A percentile compares a stretch with the other conserved stretches of the same genome.
Conservation (phyloP, 2,888 invertebrate species). For the Nephrocerus scutellatus region DNA sequence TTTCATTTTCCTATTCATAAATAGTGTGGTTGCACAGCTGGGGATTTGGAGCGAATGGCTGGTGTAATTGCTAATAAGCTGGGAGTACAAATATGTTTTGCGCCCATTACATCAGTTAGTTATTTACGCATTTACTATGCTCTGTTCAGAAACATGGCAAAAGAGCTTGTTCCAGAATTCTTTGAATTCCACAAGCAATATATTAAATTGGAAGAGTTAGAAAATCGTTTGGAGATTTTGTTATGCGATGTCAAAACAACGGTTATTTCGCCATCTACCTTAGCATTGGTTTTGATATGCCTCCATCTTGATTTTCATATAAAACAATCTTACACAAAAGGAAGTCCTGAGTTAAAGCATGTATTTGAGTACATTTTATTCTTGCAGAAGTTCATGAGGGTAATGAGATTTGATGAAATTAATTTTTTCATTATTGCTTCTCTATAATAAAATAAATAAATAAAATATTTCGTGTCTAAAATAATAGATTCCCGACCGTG, state of each 20-base stretch:
- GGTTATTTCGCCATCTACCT: conserved; percentile 64
- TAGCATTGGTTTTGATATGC: conserved; percentile 71
- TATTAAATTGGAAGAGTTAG: conserved; percentile 55
- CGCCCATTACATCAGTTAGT: conserved; percentile 58
- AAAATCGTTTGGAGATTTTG: conserved; percentile 66
- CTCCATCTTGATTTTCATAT: conserved; percentile 58
- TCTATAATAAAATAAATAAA: background rate
- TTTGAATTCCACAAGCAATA: conserved; percentile 51
- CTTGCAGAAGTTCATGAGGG: conserved; percentile 65
- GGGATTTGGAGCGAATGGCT: conserved; percentile 82
- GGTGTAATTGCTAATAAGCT: conserved; percentile 72
- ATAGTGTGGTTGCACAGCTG: conserved; percentile 72
- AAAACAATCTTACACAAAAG: conserved; percentile 45
- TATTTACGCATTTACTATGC: conserved; percentile 62
- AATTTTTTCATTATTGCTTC: background rate
- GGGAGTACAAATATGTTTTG: conserved; percentile 54
- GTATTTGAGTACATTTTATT: conserved; percentile 66
- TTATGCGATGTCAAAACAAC: conserved; percentile 69
- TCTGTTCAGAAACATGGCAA: conserved; percentile 55
- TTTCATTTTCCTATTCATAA: conserved; percentile 52
- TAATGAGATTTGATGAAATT: conserved; percentile 35
- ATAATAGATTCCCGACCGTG: conserved; percentile 59
- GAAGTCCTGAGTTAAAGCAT: conserved; percentile 54
- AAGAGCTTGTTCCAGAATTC: conserved; percentile 50
- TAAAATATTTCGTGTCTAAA: background rate